Conservation (phyloP, 1,140 invertebrate species). For the Drosophila eugracilis region DNA sequence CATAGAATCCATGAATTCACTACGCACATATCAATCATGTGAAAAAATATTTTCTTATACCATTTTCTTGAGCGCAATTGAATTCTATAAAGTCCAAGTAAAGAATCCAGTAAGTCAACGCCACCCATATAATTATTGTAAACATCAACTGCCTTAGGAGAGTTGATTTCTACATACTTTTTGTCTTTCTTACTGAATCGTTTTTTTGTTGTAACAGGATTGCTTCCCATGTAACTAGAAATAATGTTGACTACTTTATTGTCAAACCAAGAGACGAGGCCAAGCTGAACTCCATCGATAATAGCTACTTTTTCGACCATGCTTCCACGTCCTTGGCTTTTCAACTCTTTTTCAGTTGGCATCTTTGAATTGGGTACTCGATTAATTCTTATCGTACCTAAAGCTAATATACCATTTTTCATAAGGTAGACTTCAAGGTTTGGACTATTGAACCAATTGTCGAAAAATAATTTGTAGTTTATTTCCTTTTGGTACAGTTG, state of each 20-base stretch:
- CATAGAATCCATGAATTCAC: no score
- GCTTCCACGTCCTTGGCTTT: slow-evolving; percentile 1
- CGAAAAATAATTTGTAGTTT: slow-evolving; percentile 82
- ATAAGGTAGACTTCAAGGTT: slow-evolving; percentile 67
- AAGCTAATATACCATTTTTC: slow-evolving; percentile 74
- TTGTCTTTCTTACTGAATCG: slow-evolving; percentile 5
- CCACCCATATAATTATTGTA: slow-evolving; percentile 43
- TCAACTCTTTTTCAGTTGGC: no score
- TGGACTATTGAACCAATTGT: slow-evolving; percentile 81
- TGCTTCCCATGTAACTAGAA: background rate
- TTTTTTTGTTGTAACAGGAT: slow-evolving; percentile 2
- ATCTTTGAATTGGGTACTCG: slow-evolving; percentile 69
- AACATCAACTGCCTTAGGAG: slow-evolving; percentile 34
- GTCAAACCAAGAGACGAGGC: background rate
- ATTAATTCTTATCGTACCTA: slow-evolving; percentile 84
- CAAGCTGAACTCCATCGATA: background rate
- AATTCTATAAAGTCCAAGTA: no score
- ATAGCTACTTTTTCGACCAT: slow-evolving; percentile 2
- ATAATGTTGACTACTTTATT: background rate
- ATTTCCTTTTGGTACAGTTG: slow-evolving; percentile 51
- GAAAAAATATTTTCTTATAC: no score
- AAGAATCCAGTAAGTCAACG: no score
- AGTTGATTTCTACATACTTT: slow-evolving; percentile 24
- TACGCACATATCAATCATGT: no score
- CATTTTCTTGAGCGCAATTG: no score